phyloP scores from a whole-genome alignment of 2,888 invertebrate genomes.

The Melipona bicolor region DNA sequence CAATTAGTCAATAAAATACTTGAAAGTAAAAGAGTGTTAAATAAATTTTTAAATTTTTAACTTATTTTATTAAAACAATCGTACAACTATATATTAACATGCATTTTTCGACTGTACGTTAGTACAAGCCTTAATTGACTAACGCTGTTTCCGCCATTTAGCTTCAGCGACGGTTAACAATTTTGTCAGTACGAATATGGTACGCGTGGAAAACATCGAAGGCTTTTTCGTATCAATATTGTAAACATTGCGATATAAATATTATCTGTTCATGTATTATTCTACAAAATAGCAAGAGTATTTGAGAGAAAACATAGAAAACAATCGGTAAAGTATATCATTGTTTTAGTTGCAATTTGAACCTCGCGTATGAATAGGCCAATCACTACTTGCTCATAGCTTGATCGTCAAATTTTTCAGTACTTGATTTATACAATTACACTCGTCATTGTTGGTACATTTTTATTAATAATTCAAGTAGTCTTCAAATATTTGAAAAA shows the following conservation, averaged over 20 bases:
- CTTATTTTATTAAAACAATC: not conserved
- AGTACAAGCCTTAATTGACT: not conserved
- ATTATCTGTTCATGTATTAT: too few relatives aligned
- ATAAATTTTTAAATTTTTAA: not conserved
- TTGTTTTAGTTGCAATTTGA: not conserved
- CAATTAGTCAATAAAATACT: not conserved
- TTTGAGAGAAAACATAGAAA: too few relatives aligned
- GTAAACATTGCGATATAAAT: too few relatives aligned
- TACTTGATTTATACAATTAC: not conserved
- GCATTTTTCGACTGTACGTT: not conserved
- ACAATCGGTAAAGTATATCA: not conserved
- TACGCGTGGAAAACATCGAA: too few relatives aligned
- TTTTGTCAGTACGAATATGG: not conserved
- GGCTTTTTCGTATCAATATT: not conserved
- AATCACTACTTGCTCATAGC: not conserved
- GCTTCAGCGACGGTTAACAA: not conserved
- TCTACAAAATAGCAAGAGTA: not conserved
- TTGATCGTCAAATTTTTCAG: not conserved
- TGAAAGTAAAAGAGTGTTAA: not conserved
- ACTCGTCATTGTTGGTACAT: not conserved
- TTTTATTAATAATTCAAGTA: too few relatives aligned
- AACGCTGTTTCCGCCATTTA: not conserved
- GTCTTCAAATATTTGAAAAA: too few relatives aligned
- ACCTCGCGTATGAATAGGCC: not conserved
- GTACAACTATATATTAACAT: not conserved